phyloP scores from a whole-genome alignment of 2,888 invertebrate genomes.

The Troilus luridus region DNA sequence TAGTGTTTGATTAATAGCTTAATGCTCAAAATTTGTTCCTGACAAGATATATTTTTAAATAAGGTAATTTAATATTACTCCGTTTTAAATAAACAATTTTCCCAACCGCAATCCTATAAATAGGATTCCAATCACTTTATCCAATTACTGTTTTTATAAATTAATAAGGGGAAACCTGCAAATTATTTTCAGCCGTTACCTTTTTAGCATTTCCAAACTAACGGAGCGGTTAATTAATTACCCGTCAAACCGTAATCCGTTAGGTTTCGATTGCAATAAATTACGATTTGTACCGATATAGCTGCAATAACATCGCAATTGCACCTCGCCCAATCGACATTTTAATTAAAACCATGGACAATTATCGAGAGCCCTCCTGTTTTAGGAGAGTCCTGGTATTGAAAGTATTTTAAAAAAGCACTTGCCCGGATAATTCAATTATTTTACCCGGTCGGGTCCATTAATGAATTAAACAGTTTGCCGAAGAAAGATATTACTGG shows the following conservation, averaged over 20 bases:
- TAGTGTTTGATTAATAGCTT: too few species aligned
- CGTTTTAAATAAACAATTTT: too few species aligned
- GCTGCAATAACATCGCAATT: background rate
- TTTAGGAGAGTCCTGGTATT: background rate
- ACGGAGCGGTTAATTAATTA: background rate
- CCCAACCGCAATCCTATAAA: background rate
- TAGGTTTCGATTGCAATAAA: background rate
- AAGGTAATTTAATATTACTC: too few species aligned
- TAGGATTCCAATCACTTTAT: background rate
- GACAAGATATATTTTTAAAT: too few species aligned
- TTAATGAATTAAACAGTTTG: conserved; percentile 7
- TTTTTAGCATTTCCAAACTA: background rate
- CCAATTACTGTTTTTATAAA: background rate
- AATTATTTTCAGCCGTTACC: background rate
- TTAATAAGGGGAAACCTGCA: background rate
- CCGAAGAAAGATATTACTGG: background rate
- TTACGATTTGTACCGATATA: background rate
- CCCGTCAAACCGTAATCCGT: background rate
- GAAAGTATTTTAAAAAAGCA: conserved; percentile 6
- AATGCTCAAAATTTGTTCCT: too few species aligned
- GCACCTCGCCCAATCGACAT: background rate
- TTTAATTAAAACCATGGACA: background rate
- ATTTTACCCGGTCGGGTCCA: background rate
- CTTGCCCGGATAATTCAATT: background rate
- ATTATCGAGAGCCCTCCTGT: background rate